Conservation (phyloP, 1,140 invertebrate species). For the Mercenaria mercenaria region DNA sequence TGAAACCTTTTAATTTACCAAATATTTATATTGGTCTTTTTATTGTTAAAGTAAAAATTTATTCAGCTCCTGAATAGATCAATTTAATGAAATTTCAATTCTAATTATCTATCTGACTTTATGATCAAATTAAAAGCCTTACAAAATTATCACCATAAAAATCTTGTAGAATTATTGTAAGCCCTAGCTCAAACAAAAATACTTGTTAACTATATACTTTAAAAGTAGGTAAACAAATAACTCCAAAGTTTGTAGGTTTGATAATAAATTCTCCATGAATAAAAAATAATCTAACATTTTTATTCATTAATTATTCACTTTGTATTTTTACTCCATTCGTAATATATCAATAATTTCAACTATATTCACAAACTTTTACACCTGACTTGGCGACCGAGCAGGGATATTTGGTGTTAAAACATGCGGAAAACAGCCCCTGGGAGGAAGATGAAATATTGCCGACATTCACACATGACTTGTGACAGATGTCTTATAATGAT, state of each 20-base stretch:
- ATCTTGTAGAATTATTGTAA: not conserved
- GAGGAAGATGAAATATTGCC: constrained; percentile 7
- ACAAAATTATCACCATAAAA: not conserved
- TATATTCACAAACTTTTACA: not conserved
- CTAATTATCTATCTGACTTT: not conserved
- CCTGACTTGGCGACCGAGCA: not conserved
- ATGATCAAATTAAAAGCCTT: not conserved
- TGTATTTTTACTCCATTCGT: too few species aligned
- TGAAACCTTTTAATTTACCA: constrained; percentile 14
- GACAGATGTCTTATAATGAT: not conserved
- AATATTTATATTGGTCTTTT: constrained; percentile 1
- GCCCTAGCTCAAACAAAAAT: not conserved
- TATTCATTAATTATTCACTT: not conserved
- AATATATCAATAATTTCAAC: not conserved
- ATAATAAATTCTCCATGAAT: not conserved
- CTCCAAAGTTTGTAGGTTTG: not conserved
- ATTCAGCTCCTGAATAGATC: constrained; percentile 15
- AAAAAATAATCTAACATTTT: not conserved
- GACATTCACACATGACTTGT: not conserved
- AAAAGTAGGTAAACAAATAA: not conserved
- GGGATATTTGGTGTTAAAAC: not conserved
- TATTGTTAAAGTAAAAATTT: constrained; percentile 18
- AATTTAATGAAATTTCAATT: constrained; percentile 9
- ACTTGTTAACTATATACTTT: not conserved
- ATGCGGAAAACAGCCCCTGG: constrained; percentile 8